Base-by-base conservation (phyloP, 2,888 invertebrate genomes). In the Platycheirus rosarum region DNA sequence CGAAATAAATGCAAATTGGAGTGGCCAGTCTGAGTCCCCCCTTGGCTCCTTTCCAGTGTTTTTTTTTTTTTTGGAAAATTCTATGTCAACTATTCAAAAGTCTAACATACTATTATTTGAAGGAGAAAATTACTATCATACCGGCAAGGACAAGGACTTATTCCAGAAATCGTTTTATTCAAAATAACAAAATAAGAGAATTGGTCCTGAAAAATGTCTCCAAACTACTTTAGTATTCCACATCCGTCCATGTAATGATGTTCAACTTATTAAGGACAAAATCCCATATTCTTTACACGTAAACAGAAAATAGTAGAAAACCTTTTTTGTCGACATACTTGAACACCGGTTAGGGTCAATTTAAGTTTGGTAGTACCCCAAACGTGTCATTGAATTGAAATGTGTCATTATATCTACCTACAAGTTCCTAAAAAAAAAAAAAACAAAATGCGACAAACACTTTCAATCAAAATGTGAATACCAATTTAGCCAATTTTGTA, bases 321-420 rank as follows among this genome's bases (percentile, higher is more conserved):
- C 23, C n/a, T 18, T 29, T 57, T 57, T 26, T 32, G 4, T 11
- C 26, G 16, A 3, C 26, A 26, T 16, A 40, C 37, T 29, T 29
- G n/a, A 40, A n/a, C 37, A 40, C 13, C 37, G 8, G 37, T 60
- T 44, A 44, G 9, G 44, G 60, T 32, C 44, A 14, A 60, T 60
- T 44, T 44, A 60, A 60, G 16, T 44, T 40, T 14, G 44, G n/a
- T 5, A 44, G 18, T 14, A 60, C 60, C n/a, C 44, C 44, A 60
- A 60, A 60, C 60, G 60, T 60, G 60, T 60, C 60, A 60, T 44
- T 44, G 42, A 60, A 60, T 29, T 44, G 44, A 44, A 60, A 60
- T 60, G 60, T 60, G 60, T 60, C 60, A 60, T 60, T 60, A 60
- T 44, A 57, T 57, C 40, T n/a, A n/a, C 55, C 5, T 8, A 35